phyloP scores from a whole-genome alignment of 2,888 invertebrate species.

The Lydus trimaculatus region DNA sequence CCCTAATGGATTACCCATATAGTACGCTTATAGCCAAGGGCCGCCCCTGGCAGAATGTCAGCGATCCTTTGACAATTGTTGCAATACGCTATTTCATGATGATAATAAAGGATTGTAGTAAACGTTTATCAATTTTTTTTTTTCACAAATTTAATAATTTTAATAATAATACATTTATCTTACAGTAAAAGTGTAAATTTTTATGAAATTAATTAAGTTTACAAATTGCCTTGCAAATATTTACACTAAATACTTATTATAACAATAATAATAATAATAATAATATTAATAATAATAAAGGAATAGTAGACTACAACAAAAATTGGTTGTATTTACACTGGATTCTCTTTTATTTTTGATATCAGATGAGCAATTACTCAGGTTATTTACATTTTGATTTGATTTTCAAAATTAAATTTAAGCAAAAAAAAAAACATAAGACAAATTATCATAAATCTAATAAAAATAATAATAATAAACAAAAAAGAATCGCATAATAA shows the following conservation, averaged over 20 bases:
- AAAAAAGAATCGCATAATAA: slow-evolving; percentile 18
- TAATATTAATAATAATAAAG: neutral
- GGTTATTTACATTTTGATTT: slow-evolving; percentile 47
- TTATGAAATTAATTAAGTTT: neutral
- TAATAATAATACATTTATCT: neutral
- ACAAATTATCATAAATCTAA: slow-evolving; percentile 12
- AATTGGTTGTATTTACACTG: neutral
- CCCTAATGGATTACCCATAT: too few relatives aligned
- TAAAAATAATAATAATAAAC: neutral
- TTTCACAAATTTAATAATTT: neutral
- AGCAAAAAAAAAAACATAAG: slow-evolving; percentile 12
- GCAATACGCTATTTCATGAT: too few relatives aligned
- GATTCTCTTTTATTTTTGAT: slow-evolving; percentile 5
- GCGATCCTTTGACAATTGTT: too few relatives aligned
- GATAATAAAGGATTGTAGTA: too few relatives aligned
- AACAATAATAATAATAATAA: neutral
- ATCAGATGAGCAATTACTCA: slow-evolving; percentile 52
- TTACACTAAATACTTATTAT: neutral
- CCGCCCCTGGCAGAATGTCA: too few relatives aligned
- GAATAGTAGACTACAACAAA: neutral
- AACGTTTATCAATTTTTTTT: neutral
- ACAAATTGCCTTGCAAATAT: neutral
- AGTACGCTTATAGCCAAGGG: too few relatives aligned
- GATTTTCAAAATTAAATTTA: slow-evolving; percentile 29
- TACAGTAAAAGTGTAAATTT: slow-evolving; percentile 1